phyloP scores from a whole-genome alignment of 1,140 invertebrate genomes.

The Medauroidea extradentata region DNA sequence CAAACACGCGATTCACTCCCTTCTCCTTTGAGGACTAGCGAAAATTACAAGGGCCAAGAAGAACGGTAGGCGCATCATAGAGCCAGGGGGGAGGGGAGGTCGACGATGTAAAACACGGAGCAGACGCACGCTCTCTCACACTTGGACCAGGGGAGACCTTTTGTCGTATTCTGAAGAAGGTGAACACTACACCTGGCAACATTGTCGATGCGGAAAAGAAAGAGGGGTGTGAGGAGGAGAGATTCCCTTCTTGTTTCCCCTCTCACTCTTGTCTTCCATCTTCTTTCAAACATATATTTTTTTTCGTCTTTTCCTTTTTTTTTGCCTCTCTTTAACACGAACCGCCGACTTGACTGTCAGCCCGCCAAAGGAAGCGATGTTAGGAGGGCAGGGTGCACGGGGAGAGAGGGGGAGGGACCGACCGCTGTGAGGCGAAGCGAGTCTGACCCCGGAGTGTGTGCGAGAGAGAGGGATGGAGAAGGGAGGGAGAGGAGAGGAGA shows the following conservation, averaged over 20 bases:
- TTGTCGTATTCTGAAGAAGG: no score
- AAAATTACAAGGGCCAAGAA: no score
- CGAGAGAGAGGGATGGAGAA: not conserved
- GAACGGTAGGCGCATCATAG: no score
- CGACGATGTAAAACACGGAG: no score
- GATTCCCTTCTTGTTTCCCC: not conserved
- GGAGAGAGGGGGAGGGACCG: not conserved
- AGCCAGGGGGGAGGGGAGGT: no score
- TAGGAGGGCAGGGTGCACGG: not conserved
- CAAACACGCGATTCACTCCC: no score
- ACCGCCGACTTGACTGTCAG: conserved; percentile 10
- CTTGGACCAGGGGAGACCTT: no score
- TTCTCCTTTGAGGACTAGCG: no score
- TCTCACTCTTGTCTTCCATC: not conserved
- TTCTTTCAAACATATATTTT: not conserved
- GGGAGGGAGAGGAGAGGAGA: not conserved
- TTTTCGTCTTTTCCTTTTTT: not conserved
- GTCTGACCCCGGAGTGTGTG: not conserved
- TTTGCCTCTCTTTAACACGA: conserved; percentile 12
- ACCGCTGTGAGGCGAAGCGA: no score
- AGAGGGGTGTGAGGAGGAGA: no score
- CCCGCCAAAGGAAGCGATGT: not conserved
- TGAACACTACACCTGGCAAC: conserved; percentile 8
- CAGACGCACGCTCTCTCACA: no score
- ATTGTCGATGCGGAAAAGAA: conserved; percentile 3